Evolutionary conservation across 2,797 vertebrate genomes (phyloP), one percentile per base, ranked within the genome.

Genomic region (Hydrocynus forskahlii): DNA sequence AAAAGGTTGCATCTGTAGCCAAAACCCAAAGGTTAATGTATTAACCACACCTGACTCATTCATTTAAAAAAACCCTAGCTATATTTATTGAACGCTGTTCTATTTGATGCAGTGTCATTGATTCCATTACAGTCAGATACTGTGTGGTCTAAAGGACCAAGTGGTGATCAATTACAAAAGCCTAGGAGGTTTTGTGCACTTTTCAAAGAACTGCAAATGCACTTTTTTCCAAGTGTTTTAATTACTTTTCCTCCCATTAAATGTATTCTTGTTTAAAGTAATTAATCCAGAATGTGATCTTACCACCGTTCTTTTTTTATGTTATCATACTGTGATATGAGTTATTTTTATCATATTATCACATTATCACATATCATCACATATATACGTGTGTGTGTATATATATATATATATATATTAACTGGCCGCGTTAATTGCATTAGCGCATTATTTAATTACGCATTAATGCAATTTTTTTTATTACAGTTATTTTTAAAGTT

Each of bases 61-160:
- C 4, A 43, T 59, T 38, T 35, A 2, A 35, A 59, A 43, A 38
- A 40, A 43, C 55, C 7, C 60, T 66, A 17, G 48, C 16, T 19
- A 45, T 57, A 64, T 45, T 60, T 79, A 79, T 50, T 71, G 38
- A 54, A 72, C 35, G 12, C 21, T 50, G 19, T 38, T 62, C 10
- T 62, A 59, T 45, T 19, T 74, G 23, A 75, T 67, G 71, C 17
- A 67, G 38, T 21, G 40, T 16, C 64, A 72, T 67, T 45, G 71
- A 67, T 21, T 74, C 40, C 59, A 79, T 35, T 64, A 45, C 48
- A 45, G 21, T 75, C 64, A 63, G 57, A 63, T 72, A 79, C 38
- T 40, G 59, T 78, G 23, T 35, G 45, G 68, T 72, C 29, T 72
- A 79, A 79, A 52, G 68, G 52, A 40, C 67, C 55, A 57, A 73